phyloP scores from a whole-genome alignment of 2,888 invertebrate species.

The Drosophila subquinaria region DNA sequence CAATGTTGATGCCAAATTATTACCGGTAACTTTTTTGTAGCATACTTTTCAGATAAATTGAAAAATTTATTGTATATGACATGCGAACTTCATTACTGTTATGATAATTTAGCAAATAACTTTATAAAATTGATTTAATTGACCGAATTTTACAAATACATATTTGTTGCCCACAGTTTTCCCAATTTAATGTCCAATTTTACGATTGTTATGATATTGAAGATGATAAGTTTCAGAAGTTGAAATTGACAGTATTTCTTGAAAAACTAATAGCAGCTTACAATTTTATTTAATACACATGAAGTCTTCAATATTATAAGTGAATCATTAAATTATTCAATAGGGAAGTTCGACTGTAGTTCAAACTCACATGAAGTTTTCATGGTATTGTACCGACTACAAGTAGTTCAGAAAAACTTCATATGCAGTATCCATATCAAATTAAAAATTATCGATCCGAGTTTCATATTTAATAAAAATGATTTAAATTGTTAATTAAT shows the following conservation, averaged over 20 bases:
- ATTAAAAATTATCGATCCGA: background rate
- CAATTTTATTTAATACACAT: background rate
- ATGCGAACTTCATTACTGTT: background rate
- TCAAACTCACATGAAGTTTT: too few species aligned
- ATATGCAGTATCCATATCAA: too few species aligned
- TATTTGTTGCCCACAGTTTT: background rate
- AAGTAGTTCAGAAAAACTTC: too few species aligned
- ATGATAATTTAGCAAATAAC: background rate
- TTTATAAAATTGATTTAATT: conserved; percentile 6
- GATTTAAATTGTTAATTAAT: background rate
- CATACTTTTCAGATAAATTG: conserved; percentile 41
- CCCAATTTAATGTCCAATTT: background rate
- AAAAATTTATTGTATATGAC: background rate
- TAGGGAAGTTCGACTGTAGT: too few species aligned
- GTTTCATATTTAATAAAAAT: background rate
- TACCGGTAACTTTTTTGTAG: conserved; percentile 37
- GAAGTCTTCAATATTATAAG: background rate
- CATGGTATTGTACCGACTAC: too few species aligned
- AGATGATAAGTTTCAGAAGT: too few species aligned
- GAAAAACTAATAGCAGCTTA: too few species aligned
- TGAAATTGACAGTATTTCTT: too few species aligned
- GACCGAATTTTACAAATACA: background rate
- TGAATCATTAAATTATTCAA: too few species aligned
- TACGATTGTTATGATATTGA: background rate
- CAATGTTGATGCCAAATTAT: conserved; percentile 13